Conservation (phyloP, 53 echinoderm and acorn worm species). For the Hippasteria phrygiana region DNA sequence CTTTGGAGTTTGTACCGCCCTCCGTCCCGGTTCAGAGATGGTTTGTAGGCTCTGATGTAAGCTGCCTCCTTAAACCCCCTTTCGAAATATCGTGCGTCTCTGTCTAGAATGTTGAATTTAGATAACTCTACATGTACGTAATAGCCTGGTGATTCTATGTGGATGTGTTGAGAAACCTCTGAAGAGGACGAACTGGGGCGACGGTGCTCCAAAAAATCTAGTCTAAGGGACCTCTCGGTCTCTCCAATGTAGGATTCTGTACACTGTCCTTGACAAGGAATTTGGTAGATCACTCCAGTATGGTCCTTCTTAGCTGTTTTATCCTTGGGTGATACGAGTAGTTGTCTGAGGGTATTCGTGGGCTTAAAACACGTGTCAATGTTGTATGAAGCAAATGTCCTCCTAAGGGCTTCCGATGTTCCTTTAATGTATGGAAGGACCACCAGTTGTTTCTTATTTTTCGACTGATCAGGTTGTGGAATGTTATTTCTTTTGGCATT, state of each 20-base stretch:
- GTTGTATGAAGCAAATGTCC: too few relatives aligned
- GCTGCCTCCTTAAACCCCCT: conserved; percentile 3
- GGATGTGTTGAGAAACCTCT: conserved; percentile 11
- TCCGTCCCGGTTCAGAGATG: too few relatives aligned
- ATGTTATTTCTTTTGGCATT: background rate
- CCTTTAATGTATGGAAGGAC: background rate
- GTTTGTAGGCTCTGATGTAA: conserved; percentile 6
- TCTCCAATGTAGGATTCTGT: background rate
- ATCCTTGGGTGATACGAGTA: background rate
- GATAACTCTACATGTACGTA: background rate
- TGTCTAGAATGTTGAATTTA: background rate
- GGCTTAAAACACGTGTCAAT: too few relatives aligned
- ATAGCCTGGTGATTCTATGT: conserved; percentile 6
- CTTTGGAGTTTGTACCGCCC: background rate
- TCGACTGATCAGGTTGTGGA: background rate
- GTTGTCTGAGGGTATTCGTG: too few relatives aligned
- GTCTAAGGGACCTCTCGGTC: background rate
- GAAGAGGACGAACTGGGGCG: background rate
- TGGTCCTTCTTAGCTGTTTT: background rate
- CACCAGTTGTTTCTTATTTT: background rate
- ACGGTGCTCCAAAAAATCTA: background rate
- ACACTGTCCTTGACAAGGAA: conserved; percentile 1
- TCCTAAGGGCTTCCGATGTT: background rate
- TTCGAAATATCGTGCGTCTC: background rate
- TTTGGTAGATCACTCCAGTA: background rate